Evolutionary conservation across 2,797 vertebrate species (phyloP).

Genomic region (Urocyon cinereoargenteus): DNA sequence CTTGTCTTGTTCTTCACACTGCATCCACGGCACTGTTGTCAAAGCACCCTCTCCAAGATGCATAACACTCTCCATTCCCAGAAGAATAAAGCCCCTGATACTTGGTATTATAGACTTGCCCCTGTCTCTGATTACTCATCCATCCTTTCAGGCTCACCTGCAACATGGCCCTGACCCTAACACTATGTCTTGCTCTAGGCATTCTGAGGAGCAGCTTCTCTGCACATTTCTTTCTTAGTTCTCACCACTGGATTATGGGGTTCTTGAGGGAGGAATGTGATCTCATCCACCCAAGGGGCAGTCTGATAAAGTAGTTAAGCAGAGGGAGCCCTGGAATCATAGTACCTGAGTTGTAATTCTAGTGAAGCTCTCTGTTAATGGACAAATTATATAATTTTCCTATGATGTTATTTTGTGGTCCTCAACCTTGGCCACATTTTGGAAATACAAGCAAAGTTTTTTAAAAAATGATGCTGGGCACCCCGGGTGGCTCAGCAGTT

Average conservation of each 20-base stretch:
- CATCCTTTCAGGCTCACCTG: not conserved
- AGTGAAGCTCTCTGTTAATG: no score
- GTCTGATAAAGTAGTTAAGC: not conserved
- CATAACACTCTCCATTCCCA: not conserved
- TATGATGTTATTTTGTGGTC: not conserved
- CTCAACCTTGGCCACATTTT: not conserved
- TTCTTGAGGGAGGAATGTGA: not conserved
- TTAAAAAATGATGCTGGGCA: not conserved
- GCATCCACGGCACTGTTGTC: not conserved
- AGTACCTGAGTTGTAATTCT: not conserved
- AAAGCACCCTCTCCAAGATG: not conserved
- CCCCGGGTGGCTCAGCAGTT: no score
- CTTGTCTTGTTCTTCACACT: not conserved
- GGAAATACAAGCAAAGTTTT: not conserved
- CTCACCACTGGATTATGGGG: not conserved
- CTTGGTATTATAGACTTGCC: not conserved
- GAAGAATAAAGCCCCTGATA: not conserved
- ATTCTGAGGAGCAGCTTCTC: not conserved
- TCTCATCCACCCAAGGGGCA: not conserved
- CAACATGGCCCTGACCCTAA: not conserved
- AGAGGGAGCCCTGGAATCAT: not conserved
- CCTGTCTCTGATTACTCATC: not conserved
- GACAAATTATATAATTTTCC: not conserved
- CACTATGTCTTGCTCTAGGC: rapidly evolving
- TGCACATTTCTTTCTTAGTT: not conserved